These are phyloP conservation scores for Pocillopora grandis DNA, from an alignment of 92 coral and sea anemone genomes.

Conservation along the genomic window DNA sequence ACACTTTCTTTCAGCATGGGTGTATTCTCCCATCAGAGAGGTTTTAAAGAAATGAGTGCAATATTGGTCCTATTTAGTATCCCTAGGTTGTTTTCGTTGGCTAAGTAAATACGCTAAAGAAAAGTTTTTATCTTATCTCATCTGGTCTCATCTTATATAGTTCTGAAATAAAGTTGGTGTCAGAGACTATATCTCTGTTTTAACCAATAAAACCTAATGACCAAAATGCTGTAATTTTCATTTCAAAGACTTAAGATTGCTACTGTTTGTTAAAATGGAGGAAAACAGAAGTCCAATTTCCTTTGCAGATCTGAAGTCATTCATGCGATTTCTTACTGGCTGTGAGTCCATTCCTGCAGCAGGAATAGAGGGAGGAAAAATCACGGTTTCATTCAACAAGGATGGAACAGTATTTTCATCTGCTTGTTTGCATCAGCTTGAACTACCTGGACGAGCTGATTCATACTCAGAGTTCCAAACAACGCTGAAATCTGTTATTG, in stretches of 20 bases:
- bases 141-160: constrained; percentile 34
- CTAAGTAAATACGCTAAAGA: neutral
- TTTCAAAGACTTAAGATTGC: too few species aligned
- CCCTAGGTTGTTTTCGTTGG: neutral
- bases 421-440: constrained; percentile 37
- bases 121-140: neutral
- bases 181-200: constrained; percentile 20
- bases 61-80: neutral
- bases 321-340: constrained; percentile 33
- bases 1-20: too few species aligned
- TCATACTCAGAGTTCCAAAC: constrained; percentile 39
- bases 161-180: constrained; percentile 24
- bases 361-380: constrained; percentile 39
- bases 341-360: constrained; percentile 41
- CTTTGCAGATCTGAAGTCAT: constrained; percentile 28
- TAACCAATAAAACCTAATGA: neutral
- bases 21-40: too few species aligned
- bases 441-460: constrained; percentile 40
- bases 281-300: constrained; percentile 21
- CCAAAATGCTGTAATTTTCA: too few species aligned
- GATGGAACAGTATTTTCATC: constrained; percentile 28
- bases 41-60: too few species aligned
- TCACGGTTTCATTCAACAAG: constrained; percentile 32
- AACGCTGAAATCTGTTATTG: constrained; percentile 28
- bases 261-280: neutral